Evolutionary conservation across 2,888 invertebrate genomes (phyloP), one percentile per base, ranked within the genome.

Genomic region (Elmis aenea): DNA sequence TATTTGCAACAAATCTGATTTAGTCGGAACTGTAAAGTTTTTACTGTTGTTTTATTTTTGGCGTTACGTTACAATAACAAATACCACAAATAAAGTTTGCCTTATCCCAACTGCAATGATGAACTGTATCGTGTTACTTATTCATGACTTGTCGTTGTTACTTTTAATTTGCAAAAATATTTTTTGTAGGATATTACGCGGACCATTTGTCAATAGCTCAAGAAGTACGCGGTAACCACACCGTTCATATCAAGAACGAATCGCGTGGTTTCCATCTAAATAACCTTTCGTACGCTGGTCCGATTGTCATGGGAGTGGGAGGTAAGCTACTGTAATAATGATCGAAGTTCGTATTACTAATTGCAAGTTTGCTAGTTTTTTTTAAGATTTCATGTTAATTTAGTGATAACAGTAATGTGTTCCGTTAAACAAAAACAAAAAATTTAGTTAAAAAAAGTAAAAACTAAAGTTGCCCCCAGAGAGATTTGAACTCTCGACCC

Each of bases 261-360:
- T 80, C 85, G 4, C 76, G 86, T 22, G 86, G 86, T 9, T 86
- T 87, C 62, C 89, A 90, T 61, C 74, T 90, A 46, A 89, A 88
- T 68, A 90, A 90, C 62, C 74, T 95, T 32, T 89, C 92, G 1
- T 96, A 95, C 65, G 87, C 92, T n/a, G 96, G 96, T 0, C 96
- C 96, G 2, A 89, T 95, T 47, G 85, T 96, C 32, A 96, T 96
- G 95, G 96, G 96, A 15, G 84, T 94, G 42, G 95, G 96, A 68
- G 92, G 91, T 81, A 70, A 66, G 52, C 46, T 31, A 5, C 5
- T 18, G 18, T 8, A 18, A 18, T 6, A 18, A 18, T 8, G 11
- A 5, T 5, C 5, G 11, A 24, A 5, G 24, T n/a, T 9, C n/a
- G 5, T 5, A 10, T 8, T 6, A 8, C 5, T 5, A 18, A 18